Base-by-base conservation (phyloP, 2,113 vertebrate species). In the Acanthochromis polyacanthus region DNA sequence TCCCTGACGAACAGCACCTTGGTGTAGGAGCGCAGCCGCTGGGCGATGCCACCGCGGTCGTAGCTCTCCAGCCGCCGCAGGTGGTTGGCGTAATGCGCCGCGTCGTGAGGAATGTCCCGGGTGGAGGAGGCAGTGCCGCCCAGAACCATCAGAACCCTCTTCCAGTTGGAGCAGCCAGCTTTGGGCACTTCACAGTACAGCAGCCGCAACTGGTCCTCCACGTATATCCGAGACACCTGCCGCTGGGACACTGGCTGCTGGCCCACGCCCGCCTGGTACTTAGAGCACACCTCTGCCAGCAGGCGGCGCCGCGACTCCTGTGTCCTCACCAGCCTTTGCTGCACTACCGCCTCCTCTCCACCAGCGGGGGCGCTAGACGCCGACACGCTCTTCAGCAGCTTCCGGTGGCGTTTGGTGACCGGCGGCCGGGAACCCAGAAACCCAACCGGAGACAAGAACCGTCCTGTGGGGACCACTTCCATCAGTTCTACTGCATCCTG, bases 151-250 rank as follows among this genome's bases (percentile, higher is more conserved):
- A n/a, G n/a, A n/a, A n/a, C n/a, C n/a, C n/a, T n/a, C 67, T 99
- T 98, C 98, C 98, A 99, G 94, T 99, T 99, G 17, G 98, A 98
- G 89, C 98, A 99, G 64, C 97, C 97, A 0, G 95, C 96, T 80
- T 99, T 99, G 20, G 97, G 98, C 3, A 99, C 97, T 75, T 98
- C 97, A 2, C 98, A 99, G 91, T 99, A 99, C 4, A 99, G 83
- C 69, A 99, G 93, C 1, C 93, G 93, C 1, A 96, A 94, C 16
- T 94, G 92, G 32, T 99, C 98, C 82, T 98, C 98, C 19, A 99
- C 97, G 6, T 95, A 98, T 56, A 99, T 93, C 66, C 95, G 94
- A 0, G 97, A 96, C 65, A 99, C 96, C 0, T 98, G 97, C 10
- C 95, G 95, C 0, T 93, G 95, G 0, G 95, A 96, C 17, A 97